Percentiles rank a stretch among this genome's conserved stretches.
These are phyloP conservation scores for Atractosteus spatula DNA, from an alignment of 2,113 vertebrate genomes.

Conservation along the genomic window DNA sequence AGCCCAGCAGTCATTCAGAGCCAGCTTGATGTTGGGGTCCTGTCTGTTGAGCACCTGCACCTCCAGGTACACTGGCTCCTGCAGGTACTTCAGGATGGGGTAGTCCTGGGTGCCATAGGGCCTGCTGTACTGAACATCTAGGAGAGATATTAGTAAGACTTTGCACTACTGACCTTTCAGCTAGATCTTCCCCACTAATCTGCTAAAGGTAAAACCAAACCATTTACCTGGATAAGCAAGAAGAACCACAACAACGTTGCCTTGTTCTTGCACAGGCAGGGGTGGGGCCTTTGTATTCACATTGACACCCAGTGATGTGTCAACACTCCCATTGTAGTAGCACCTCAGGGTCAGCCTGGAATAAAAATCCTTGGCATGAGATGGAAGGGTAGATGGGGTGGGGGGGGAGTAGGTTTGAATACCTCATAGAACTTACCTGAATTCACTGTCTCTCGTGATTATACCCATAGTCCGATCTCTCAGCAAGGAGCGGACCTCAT, in stretches of 20 bases:
- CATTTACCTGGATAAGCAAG: conserved; percentile 62
- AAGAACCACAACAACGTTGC: conserved; percentile 54
- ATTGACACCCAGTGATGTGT: conserved; percentile 28
- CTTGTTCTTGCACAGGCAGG: conserved; percentile 34
- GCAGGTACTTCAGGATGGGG: conserved; percentile 58
- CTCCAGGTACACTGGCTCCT: conserved; percentile 66
- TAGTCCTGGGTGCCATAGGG: conserved; percentile 51
- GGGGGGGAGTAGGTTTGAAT: neutral
- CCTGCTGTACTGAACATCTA: conserved; percentile 47
- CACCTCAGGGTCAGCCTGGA: conserved; percentile 60
- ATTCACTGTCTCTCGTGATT: conserved; percentile 64
- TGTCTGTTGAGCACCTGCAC: conserved; percentile 60
- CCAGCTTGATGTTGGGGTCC: conserved; percentile 61
- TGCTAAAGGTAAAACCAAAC: too few species aligned
- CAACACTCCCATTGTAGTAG: conserved; percentile 39
- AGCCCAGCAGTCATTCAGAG: conserved; percentile 69
- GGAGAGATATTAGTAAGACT: conserved; percentile 15
- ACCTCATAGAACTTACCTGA: conserved; percentile 49
- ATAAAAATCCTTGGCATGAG: too few species aligned
- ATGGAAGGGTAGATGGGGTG: neutral
- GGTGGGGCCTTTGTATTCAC: conserved; percentile 43
- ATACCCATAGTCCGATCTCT: neutral
- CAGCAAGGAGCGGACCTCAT: neutral
- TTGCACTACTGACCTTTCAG: too few species aligned
- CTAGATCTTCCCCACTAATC: too few species aligned